These are phyloP conservation scores for Columba janthina DNA, from an alignment of 2,113 vertebrate species.

Conservation along the genomic window DNA sequence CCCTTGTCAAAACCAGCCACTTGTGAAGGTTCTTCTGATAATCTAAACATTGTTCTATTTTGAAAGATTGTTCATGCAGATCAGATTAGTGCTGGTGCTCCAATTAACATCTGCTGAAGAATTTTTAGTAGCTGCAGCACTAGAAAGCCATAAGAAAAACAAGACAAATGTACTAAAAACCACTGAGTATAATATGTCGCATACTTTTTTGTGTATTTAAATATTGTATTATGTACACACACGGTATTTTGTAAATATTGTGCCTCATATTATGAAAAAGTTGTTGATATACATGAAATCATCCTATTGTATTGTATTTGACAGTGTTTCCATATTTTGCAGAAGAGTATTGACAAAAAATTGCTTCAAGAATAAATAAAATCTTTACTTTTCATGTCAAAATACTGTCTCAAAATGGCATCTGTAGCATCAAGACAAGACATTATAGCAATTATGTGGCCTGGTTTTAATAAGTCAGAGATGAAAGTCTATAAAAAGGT, in stretches of 20 bases:
- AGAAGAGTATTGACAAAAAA: background rate
- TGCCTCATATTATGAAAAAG: background rate
- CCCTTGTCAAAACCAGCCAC: background rate
- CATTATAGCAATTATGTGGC: background rate
- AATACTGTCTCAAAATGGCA: background rate
- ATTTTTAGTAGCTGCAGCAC: background rate
- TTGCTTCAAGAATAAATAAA: background rate
- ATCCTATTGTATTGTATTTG: background rate
- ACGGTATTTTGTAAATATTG: background rate
- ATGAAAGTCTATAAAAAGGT: background rate
- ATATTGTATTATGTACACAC: background rate
- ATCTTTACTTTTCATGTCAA: background rate
- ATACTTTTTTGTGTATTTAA: background rate
- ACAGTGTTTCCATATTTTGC: background rate
- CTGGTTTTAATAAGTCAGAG: background rate
- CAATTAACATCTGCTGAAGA: background rate
- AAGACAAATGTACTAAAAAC: background rate
- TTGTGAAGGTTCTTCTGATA: background rate
- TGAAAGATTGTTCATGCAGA: conserved; percentile 3
- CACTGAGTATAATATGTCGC: background rate
- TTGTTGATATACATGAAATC: background rate
- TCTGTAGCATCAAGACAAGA: background rate
- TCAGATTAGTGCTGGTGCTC: background rate
- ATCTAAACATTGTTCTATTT: background rate
- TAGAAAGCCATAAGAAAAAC: background rate